These are phyloP conservation scores for Drosophila dunni DNA, from an alignment of 1,140 invertebrate species.

Conservation along the genomic window DNA sequence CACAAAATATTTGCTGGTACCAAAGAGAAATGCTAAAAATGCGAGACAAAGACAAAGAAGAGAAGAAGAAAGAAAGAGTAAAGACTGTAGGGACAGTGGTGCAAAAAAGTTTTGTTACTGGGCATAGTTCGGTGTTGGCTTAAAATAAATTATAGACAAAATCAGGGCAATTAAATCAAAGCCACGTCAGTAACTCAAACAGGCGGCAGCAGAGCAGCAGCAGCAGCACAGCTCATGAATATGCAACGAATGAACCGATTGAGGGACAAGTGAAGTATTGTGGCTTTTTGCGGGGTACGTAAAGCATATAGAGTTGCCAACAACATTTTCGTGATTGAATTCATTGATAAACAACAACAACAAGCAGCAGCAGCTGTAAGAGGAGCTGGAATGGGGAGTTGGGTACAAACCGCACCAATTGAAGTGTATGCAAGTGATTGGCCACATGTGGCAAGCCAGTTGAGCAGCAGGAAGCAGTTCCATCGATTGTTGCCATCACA, in stretches of 20 bases:
- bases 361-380: not conserved
- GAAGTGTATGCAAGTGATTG: slow-evolving; percentile 80
- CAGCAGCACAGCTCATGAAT: slow-evolving; percentile 63
- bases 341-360: slow-evolving; percentile 77
- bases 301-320: not conserved
- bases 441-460: slow-evolving; percentile 75
- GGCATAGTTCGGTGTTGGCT: slow-evolving; percentile 31
- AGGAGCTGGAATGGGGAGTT: not conserved
- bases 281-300: slow-evolving; percentile 18
- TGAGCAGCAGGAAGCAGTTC: slow-evolving; percentile 42
- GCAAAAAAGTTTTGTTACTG: slow-evolving; percentile 14
- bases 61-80: not conserved
- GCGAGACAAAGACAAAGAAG: slow-evolving; percentile 10
- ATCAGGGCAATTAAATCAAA: slow-evolving; percentile 79
- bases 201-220: slow-evolving; percentile 24
- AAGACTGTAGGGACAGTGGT: not conserved
- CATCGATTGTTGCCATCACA: slow-evolving; percentile 4
- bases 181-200: slow-evolving; percentile 77
- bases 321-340: slow-evolving; percentile 81
- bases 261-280: slow-evolving; percentile 42
- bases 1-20: slow-evolving; percentile 35
- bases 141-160: slow-evolving; percentile 79
- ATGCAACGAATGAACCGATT: slow-evolving; percentile 63
- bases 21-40: slow-evolving; percentile 37
- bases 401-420: slow-evolving; percentile 62